Base-by-base conservation (phyloP, 1,140 invertebrate genomes). In the Drosophila grimshawi region DNA sequence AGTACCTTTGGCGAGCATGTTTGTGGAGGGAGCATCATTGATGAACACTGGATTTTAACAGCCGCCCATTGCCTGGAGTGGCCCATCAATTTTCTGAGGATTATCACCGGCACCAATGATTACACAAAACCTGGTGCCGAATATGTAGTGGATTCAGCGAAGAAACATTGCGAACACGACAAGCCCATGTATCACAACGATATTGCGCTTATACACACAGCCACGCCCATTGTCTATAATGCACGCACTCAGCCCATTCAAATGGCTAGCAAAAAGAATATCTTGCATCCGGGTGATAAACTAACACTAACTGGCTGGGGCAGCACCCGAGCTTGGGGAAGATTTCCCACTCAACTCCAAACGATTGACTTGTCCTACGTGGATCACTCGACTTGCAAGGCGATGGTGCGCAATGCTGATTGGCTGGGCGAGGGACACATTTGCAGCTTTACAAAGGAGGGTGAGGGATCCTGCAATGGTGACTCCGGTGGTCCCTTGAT, bases 391-490 rank as follows among this genome's bases (percentile, higher is more conserved):
- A 76, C 32, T 10, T 93, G 92, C 41, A 56, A 48, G 45, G 10
- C 39, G 3, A 55, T 53, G 5, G 77, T 92, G 4, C 52, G 55
- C 2, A 92, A 90, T 10, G 10, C 59, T 30, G 71, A 6, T 29
- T 90, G 88, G 77, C 7, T 92, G 52, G 67, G 83, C 11, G 68
- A 68, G 0, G 91, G 89, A 4, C 94, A 95, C 68, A 93, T 95
- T 49, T 95, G 95, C 68, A 95, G 95, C 0, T 91, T 94, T 6
- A 95, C 94, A 2, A 93, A 93, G 73, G 64, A 75, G 29, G 94
- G 94, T 6, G 92, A 95, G 85, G 94, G 94, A 5, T 93, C 94
- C 48, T 95, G 94, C 60, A 93, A 94, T 78, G 93, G 93, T 27
- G 93, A 94, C 61, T 93, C 92, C 10, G 93, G 93, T 41, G 93